These are phyloP conservation scores for Luperina testacea DNA, from an alignment of 2,888 invertebrate genomes.

Conservation along the genomic window DNA sequence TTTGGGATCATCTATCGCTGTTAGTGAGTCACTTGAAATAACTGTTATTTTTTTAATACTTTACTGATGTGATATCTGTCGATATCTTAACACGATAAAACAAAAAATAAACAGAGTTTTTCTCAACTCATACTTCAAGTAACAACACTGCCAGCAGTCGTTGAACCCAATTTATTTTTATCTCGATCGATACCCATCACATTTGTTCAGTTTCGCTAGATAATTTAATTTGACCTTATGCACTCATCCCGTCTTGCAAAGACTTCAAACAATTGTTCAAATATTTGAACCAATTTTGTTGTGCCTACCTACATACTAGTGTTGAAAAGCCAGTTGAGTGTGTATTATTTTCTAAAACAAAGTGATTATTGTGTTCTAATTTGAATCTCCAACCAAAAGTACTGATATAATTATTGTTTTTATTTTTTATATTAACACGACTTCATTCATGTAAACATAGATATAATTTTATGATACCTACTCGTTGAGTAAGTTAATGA, in stretches of 20 bases:
- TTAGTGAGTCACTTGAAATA: not conserved
- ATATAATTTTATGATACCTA: constrained; percentile 10
- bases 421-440: not conserved
- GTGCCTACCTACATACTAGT: not conserved
- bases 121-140: not conserved
- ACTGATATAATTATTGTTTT: constrained; percentile 12
- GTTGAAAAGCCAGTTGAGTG: not conserved
- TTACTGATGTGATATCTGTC: not conserved
- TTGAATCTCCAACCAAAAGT: constrained; percentile 13
- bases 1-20: not conserved
- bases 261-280: too few relatives aligned
- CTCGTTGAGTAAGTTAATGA: not conserved
- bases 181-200: too few relatives aligned
- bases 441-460: constrained; percentile 9
- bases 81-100: not conserved
- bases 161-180: not conserved
- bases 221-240: too few relatives aligned
- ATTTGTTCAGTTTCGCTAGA: too few relatives aligned
- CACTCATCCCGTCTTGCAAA: not conserved
- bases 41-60: not conserved
- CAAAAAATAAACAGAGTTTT: not conserved
- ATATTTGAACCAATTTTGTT: not conserved
- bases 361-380: constrained; percentile 5
- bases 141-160: not conserved
- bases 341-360: constrained; percentile 6